These are phyloP conservation scores for Eupithecia insigniata DNA, from an alignment of 2,888 invertebrate genomes.

Conservation along the genomic window DNA sequence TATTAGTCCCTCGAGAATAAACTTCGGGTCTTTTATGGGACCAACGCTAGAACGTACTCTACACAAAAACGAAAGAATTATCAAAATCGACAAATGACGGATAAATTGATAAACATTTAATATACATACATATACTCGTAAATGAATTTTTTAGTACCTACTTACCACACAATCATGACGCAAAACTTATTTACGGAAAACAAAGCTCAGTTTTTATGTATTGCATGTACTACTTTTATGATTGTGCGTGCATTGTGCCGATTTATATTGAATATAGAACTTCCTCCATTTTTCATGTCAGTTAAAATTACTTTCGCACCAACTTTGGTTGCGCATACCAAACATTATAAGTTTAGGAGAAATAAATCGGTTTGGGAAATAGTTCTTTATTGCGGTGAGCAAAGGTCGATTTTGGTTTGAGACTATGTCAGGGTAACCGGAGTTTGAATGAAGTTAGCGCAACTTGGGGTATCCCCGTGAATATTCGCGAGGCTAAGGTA, in stretches of 20 bases:
- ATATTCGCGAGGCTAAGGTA: constrained; percentile 50
- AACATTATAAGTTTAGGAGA: constrained; percentile 40
- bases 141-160: background rate
- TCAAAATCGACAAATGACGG: background rate
- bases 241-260: too few species aligned
- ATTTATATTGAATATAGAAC: background rate
- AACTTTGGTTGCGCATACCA: background rate
- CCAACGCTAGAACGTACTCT: background rate
- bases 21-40: too few species aligned
- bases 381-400: constrained; percentile 33
- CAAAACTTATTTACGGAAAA: background rate
- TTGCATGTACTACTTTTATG: background rate
- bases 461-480: constrained; percentile 78
- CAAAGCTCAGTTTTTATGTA: background rate
- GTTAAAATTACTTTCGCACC: background rate
- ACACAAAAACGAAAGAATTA: background rate
- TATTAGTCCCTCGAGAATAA: too few species aligned
- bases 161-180: too few species aligned
- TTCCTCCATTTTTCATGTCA: background rate
- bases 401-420: constrained; percentile 51
- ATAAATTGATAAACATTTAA: background rate
- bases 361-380: constrained; percentile 41
- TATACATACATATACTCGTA: too few species aligned
- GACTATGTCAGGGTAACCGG: constrained; percentile 45
- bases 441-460: constrained; percentile 76